Base-by-base conservation (phyloP, 2,797 vertebrate genomes). In the Stomatorhinus walkeri region DNA sequence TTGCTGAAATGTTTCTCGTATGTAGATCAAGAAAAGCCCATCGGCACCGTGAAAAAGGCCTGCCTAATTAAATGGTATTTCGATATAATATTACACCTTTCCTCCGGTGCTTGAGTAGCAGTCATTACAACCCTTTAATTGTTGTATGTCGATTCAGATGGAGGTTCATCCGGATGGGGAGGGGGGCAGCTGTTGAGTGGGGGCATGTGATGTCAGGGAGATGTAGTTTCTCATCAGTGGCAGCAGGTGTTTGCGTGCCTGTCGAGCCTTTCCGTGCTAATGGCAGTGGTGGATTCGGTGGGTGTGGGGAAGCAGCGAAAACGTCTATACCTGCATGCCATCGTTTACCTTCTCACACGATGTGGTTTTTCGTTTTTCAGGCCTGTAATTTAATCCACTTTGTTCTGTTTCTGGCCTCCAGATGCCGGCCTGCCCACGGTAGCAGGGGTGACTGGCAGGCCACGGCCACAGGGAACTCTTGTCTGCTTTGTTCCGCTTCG, bases 241-340 rank as follows among this genome's bases (percentile, higher is more conserved):
- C 68, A 36, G 24, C 68, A 72, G 68, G 68, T 36, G 68, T 72
- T 72, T 36, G 28, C 43, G 43, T 85, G 81, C 48, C 24, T 28
- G 54, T 87, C 86, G 56, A n/a, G 84, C 32, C 87, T 89, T 90
- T 89, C 88, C 92, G 92, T 93, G 88, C 92, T 91, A 91, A 93
- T 93, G 43, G 91, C 86, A 89, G 87, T 36, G 64, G 28, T 72
- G 64, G 9, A 68, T 68, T 28, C 9, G 22, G 32, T 16, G 19
- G 36, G 40, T 19, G 72, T 84, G 84, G 22, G 22, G 49, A 5
- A 22, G 14, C 40, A 4, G 5, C 14, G 84, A 49, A 64, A 88
- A 83, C 51, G 32, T 88, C 87, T 87, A 85, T 83, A 90, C 79
- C 88, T 92, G 54, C 3, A 19, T 76, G 79, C 79, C 72, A 64